A percentile compares a stretch with the other conserved stretches of the same genome.
phyloP scores from a whole-genome alignment of 2,797 vertebrate species.

The Cephalopachus bancanus region DNA sequence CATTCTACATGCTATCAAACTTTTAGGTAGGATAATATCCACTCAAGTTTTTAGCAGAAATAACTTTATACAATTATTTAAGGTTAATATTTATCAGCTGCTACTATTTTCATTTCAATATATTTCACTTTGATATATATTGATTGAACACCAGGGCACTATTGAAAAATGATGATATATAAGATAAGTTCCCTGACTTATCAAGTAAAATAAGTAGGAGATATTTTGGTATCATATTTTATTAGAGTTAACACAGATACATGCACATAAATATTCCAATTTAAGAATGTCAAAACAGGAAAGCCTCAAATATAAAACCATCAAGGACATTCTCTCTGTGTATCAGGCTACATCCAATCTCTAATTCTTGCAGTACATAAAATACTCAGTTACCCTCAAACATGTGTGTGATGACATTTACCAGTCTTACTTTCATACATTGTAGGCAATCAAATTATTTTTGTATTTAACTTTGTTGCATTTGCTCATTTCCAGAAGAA shows the following conservation, averaged over 20 bases:
- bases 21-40: not conserved
- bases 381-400: accelerated
- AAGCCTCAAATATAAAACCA: not conserved
- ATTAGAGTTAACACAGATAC: not conserved
- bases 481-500: not conserved
- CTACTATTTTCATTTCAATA: not conserved
- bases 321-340: not conserved
- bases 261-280: not conserved
- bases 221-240: not conserved
- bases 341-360: too few species aligned
- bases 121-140: not conserved
- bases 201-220: not conserved
- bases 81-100: not conserved
- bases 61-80: not conserved
- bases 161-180: not conserved
- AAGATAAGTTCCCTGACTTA: accelerated
- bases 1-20: not conserved
- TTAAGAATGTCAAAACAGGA: not conserved
- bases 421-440: not conserved
- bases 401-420: accelerated
- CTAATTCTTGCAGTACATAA: accelerated
- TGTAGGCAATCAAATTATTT: accelerated
- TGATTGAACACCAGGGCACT: too few species aligned
- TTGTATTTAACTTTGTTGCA: not conserved
- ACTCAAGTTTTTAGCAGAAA: not conserved